These are phyloP conservation scores for Halesus radiatus DNA, from an alignment of 1,140 invertebrate genomes.

Conservation along the genomic window DNA sequence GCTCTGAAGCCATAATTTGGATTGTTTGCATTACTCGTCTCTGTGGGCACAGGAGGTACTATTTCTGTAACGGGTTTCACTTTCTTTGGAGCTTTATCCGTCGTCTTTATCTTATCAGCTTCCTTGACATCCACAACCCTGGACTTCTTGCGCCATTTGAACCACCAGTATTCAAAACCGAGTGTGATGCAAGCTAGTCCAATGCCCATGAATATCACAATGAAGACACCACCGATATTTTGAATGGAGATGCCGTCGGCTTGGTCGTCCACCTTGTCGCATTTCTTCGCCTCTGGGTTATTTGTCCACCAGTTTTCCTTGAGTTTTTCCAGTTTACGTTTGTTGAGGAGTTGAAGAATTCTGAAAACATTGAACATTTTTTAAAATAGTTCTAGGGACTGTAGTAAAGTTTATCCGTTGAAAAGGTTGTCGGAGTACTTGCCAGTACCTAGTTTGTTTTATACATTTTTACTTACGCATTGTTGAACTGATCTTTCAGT, in stretches of 20 bases:
- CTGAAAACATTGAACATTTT: constrained; percentile 67
- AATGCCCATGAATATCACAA: constrained; percentile 95
- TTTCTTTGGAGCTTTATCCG: constrained; percentile 34
- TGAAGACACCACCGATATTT: constrained; percentile 98
- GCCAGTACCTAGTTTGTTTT: no score
- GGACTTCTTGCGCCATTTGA: constrained; percentile 79
- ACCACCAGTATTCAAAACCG: constrained; percentile 96
- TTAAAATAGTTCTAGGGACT: no score
- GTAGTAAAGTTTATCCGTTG: no score
- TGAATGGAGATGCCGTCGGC: constrained; percentile 97
- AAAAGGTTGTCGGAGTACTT: no score
- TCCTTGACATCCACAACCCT: constrained; percentile 72
- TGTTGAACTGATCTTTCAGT: constrained; percentile 91
- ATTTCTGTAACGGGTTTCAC: constrained; percentile 39
- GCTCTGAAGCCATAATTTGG: constrained; percentile 53
- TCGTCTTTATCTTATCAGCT: constrained; percentile 58
- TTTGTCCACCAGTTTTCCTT: constrained; percentile 97
- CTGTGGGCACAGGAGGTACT: neutral
- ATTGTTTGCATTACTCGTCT: constrained; percentile 17
- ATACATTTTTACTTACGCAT: constrained; percentile 77
- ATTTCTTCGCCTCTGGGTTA: constrained; percentile 83
- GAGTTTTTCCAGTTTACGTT: constrained; percentile 90
- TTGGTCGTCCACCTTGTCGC: constrained; percentile 91
- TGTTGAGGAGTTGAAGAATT: constrained; percentile 93
- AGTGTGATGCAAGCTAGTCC: constrained; percentile 91